phyloP scores from a whole-genome alignment of 2,113 vertebrate species.

The Oryctolagus cuniculus region DNA sequence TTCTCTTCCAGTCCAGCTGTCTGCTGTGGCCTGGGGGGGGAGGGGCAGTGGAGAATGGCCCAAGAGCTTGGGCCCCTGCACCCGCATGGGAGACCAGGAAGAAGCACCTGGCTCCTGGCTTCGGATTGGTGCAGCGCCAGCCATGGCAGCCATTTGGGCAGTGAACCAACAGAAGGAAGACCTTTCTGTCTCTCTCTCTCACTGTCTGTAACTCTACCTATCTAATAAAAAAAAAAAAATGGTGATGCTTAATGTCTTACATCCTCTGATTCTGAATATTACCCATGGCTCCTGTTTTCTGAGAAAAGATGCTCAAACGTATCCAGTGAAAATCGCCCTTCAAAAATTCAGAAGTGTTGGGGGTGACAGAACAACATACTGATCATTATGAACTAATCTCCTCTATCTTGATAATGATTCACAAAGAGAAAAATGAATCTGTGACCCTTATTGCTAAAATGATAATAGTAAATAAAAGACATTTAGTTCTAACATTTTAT shows the following conservation, averaged over 20 bases:
- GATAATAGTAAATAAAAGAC: not conserved
- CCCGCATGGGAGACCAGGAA: too few relatives aligned
- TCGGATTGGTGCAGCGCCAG: too few relatives aligned
- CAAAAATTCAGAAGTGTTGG: conserved; percentile 20
- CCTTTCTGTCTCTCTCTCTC: too few relatives aligned
- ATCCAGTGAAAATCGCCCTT: not conserved
- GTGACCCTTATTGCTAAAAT: not conserved
- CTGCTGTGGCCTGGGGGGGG: too few relatives aligned
- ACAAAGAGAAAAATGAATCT: not conserved
- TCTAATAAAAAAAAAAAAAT: not conserved
- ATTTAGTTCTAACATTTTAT: not conserved
- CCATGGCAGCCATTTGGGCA: too few relatives aligned
- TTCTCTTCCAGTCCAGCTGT: too few relatives aligned
- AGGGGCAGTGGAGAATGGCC: too few relatives aligned
- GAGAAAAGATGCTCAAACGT: not conserved
- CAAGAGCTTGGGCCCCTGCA: too few relatives aligned
- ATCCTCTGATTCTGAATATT: not conserved
- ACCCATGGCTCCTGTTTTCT: conserved; percentile 12
- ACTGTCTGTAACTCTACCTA: too few relatives aligned
- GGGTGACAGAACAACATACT: not conserved
- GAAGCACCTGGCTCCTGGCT: too few relatives aligned
- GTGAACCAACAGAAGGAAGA: too few relatives aligned
- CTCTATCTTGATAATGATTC: not conserved
- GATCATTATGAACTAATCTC: not conserved
- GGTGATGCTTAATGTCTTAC: not conserved